Percentiles rank a stretch among this genome's conserved stretches.
Evolutionary conservation across 2,888 invertebrate species (phyloP).

Genomic region (Lucinisca nassula): DNA sequence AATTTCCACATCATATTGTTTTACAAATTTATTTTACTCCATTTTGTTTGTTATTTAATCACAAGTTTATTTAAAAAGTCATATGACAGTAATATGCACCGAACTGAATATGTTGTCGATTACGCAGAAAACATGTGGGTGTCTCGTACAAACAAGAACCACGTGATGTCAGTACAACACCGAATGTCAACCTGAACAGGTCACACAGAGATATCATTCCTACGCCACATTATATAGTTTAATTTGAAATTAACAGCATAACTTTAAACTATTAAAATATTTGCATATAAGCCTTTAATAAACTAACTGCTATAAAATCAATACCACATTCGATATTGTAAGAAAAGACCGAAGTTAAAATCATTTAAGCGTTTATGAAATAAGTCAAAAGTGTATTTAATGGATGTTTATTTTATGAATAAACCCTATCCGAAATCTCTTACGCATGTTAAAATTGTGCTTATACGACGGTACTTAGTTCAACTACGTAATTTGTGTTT

Average conservation of each 20-base stretch:
- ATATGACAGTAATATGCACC: neutral
- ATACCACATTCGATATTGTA: neutral
- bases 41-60: neutral
- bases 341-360: neutral
- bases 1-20: neutral
- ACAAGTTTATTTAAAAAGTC: neutral
- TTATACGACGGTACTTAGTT: no score
- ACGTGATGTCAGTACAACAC: constrained; percentile 21
- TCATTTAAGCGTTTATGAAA: no score
- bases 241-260: neutral
- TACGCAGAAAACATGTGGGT: constrained; percentile 19
- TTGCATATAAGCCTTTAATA: neutral
- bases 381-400: neutral
- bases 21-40: neutral
- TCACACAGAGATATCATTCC: neutral
- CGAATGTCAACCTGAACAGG: neutral
- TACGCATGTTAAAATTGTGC: no score
- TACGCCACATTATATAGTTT: neutral
- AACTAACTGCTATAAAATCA: neutral
- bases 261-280: neutral
- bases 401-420: no score
- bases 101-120: neutral
- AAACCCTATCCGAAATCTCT: no score
- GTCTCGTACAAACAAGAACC: constrained; percentile 27
- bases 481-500: no score